A percentile compares a stretch with the other conserved stretches of the same genome.
Evolutionary conservation across 2,888 invertebrate species (phyloP).

Genomic region (Pardosa pseudoannulata): DNA sequence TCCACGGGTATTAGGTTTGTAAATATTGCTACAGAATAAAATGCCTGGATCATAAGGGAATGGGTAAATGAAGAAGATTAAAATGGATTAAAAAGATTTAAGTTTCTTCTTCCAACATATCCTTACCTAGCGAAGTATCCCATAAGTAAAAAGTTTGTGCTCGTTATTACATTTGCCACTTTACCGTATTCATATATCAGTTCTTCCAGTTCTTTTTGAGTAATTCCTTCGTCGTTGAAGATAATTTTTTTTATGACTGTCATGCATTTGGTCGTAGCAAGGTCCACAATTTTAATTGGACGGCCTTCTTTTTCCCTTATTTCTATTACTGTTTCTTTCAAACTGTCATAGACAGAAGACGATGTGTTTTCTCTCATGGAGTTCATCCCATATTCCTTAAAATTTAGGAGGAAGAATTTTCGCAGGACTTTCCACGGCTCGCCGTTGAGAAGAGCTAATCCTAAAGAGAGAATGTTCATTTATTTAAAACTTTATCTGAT

Average conservation of each 20-base stretch:
- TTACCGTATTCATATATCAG: not conserved
- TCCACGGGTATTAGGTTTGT: too few species aligned
- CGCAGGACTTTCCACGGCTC: constrained; percentile 27
- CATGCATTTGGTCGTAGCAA: constrained; percentile 11
- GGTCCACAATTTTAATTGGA: constrained; percentile 23
- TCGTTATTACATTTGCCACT: not conserved
- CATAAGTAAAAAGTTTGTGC: not conserved
- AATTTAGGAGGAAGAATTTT: not conserved
- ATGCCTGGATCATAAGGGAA: too few species aligned
- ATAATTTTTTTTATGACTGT: constrained; percentile 11
- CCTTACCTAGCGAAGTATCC: constrained; percentile 31
- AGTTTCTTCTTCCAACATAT: too few species aligned
- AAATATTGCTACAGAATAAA: too few species aligned
- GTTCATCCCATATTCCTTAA: constrained; percentile 14
- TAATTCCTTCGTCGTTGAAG: constrained; percentile 28
- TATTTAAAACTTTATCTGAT: too few species aligned
- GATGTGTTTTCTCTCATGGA: not conserved
- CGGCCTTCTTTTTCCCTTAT: not conserved
- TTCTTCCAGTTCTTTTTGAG: constrained; percentile 25
- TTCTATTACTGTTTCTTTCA: not conserved
- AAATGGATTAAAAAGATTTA: too few species aligned
- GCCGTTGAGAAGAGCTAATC: constrained; percentile 26
- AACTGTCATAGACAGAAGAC: not conserved
- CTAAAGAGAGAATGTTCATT: too few species aligned
- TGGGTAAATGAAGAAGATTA: too few species aligned